Conservation (phyloP, 2,797 vertebrate genomes). For the Xiphorhynchus erythropygius region DNA sequence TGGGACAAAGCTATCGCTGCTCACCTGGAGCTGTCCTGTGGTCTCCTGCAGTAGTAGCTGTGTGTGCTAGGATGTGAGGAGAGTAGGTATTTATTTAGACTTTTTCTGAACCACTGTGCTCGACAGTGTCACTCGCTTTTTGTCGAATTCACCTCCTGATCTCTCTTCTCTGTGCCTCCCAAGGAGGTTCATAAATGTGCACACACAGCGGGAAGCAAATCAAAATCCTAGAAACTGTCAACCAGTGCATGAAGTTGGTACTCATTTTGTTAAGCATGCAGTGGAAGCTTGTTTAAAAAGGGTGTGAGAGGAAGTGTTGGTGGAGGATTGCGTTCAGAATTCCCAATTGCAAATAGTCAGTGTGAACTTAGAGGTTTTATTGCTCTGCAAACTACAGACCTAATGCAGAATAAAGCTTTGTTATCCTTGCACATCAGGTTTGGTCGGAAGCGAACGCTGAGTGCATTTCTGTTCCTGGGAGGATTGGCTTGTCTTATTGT, state of each 20-base stretch:
- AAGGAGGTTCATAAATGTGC: not conserved
- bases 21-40: fast-evolving
- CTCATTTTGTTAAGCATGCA: not conserved
- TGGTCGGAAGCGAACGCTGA: conserved; percentile 77
- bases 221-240: not conserved
- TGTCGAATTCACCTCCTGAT: not conserved
- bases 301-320: not conserved
- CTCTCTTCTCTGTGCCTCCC: not conserved
- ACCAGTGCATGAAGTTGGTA: not conserved
- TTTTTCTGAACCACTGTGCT: not conserved
- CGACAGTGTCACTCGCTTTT: not conserved
- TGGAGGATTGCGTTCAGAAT: not conserved
- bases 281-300: not conserved
- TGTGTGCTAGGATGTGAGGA: not conserved
- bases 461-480: conserved; percentile 76
- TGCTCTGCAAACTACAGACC: not conserved
- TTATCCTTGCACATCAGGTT: conserved; percentile 64
- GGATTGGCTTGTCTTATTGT: conserved; percentile 79
- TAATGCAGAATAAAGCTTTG: conserved; percentile 10
- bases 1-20: fast-evolving
- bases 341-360: not conserved
- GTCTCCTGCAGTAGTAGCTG: fast-evolving
- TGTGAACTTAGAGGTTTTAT: not conserved
- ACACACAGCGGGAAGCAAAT: not conserved
- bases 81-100: not conserved